A percentile compares a stretch with the other conserved stretches of the same genome.
These are phyloP conservation scores for Heterohyrax brucei DNA, from an alignment of 2,797 vertebrate genomes.

Conservation along the genomic window DNA sequence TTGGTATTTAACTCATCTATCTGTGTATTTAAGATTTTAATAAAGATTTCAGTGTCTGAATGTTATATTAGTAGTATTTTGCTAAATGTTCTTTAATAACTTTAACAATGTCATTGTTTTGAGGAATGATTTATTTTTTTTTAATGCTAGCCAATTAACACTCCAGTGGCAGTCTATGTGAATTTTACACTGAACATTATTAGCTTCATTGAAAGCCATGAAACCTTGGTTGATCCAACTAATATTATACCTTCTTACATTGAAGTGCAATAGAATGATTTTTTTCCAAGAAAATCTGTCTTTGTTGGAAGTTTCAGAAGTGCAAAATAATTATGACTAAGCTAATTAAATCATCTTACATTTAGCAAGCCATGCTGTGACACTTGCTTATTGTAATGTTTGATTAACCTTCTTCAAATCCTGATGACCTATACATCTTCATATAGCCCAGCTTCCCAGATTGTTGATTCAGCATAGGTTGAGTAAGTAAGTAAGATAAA, in stretches of 20 bases:
- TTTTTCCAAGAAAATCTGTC: neutral
- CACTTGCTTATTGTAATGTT: too few relatives aligned
- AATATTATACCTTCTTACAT: slow-evolving; percentile 15
- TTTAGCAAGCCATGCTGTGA: too few relatives aligned
- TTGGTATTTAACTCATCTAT: neutral
- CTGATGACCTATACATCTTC: too few relatives aligned
- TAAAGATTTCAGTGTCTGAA: neutral
- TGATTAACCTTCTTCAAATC: too few relatives aligned
- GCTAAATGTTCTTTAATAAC: neutral
- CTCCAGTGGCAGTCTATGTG: neutral
- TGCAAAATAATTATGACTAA: neutral
- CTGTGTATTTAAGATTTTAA: slow-evolving; percentile 32
- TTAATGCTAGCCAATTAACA: neutral
- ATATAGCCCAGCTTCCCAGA: too few relatives aligned
- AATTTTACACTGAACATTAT: slow-evolving; percentile 32
- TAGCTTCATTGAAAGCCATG: neutral
- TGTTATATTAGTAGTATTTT: neutral
- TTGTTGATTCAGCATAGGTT: too few relatives aligned
- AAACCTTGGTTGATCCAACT: neutral
- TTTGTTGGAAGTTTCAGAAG: neutral
- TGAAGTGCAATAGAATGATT: neutral
- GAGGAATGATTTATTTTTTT: neutral
- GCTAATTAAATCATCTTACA: neutral
- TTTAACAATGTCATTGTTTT: slow-evolving; percentile 11
- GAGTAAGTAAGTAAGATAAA: too few relatives aligned